Evolutionary conservation across 2,797 vertebrate genomes (phyloP), one percentile per base, ranked within the genome.

Genomic region (Peromyscus eremicus): DNA sequence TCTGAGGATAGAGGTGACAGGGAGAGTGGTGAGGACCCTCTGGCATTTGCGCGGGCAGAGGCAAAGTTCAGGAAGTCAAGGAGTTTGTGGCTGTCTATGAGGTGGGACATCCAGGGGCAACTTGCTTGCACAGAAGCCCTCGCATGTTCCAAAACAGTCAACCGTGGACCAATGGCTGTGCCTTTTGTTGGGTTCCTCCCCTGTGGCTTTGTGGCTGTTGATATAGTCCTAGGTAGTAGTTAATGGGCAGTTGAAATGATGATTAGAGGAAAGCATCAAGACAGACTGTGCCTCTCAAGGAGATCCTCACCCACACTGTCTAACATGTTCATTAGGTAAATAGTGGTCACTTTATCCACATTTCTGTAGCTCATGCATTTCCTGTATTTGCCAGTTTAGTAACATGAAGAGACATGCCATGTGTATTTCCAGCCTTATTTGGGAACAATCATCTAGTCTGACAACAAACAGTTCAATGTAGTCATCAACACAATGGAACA

Each of bases 61-160:
- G 25, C 7, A 57, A 68, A 27, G 14, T 2, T 92, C 5, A 6
- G 25, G 16, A 34, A 91, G 37, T 55, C 25, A 13, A n/a, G 68
- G 71, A 62, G 14, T 66, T 6, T 37, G 52, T 75, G 52, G 60
- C 40, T 62, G 6, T 6, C 13, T 34, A 66, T 21, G 82, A 85
- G 82, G 21, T 55, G 4, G 16, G 4, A 66, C 0, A 6, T 16
- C 10, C 27, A 71, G n/a, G 4, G 19, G 8, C 1, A 34, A 5
- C 10, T n/a, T 89, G 16, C n/a, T 25, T 37, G 12, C 10, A 7
- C 32, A 14, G 73, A 46, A 81, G 34, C 17, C 6, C 4, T 27
- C 57, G 11, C 11, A 32, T 64, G 62, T 91, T 79, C 62, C 17
- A 55, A 92, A 90, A 55, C 37, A 29, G n/a, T 1, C 2, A 27